A percentile compares a stretch with the other conserved stretches of the same genome.
Evolutionary conservation across 2,888 invertebrate genomes (phyloP).

Genomic region (Cecidostiba fungosa): DNA sequence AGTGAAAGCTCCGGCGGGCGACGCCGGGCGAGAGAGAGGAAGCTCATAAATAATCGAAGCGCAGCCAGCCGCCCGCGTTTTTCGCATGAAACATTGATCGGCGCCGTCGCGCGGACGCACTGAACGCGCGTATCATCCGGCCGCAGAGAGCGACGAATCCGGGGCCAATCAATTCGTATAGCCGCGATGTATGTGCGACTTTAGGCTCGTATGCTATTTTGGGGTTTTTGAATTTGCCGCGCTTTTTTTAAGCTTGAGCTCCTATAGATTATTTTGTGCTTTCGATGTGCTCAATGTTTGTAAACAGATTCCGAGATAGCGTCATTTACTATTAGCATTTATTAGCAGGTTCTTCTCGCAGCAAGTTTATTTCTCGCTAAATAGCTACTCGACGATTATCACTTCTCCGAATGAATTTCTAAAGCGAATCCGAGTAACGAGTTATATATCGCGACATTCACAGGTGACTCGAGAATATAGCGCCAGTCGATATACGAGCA

Average conservation of each 20-base stretch:
- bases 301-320: background rate
- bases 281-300: too few species aligned
- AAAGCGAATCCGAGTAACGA: background rate
- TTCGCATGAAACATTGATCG: conserved; percentile 80
- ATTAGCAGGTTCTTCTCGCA: background rate
- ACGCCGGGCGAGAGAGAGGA: conserved; percentile 12
- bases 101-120: background rate
- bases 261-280: too few species aligned
- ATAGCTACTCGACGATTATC: conserved; percentile 19
- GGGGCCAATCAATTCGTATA: background rate
- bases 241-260: too few species aligned
- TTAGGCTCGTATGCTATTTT: too few species aligned
- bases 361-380: background rate
- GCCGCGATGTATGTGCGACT: background rate
- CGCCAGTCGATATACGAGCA: background rate
- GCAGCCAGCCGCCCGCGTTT: conserved; percentile 74
- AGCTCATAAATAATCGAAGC: conserved; percentile 80
- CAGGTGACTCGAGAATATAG: background rate
- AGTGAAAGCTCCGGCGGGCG: background rate
- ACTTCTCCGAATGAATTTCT: background rate
- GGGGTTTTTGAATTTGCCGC: too few species aligned
- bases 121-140: background rate
- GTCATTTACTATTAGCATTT: conserved; percentile 7
- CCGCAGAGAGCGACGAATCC: background rate
- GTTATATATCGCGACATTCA: background rate